These are phyloP conservation scores for Trissolcus basalis DNA, from an alignment of 1,140 invertebrate species.

Conservation along the genomic window DNA sequence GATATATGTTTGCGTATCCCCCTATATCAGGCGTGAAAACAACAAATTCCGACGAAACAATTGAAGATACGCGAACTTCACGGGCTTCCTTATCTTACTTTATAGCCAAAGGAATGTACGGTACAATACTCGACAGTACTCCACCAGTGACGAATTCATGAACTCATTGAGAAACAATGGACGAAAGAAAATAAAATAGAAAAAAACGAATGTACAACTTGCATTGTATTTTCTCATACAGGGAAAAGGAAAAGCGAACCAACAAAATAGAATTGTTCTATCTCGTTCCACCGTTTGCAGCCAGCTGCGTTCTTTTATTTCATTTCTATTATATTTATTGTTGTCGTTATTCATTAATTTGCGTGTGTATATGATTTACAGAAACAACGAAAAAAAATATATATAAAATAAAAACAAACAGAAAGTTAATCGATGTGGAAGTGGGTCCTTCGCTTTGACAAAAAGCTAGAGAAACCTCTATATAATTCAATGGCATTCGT, in stretches of 20 bases:
- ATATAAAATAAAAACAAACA: no score
- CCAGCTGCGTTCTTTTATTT: constrained; percentile 67
- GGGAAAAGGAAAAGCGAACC: constrained; percentile 27
- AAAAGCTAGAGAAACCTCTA: constrained; percentile 45
- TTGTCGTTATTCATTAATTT: constrained; percentile 23
- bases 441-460: constrained; percentile 55
- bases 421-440: constrained; percentile 60
- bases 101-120: constrained; percentile 78
- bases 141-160: constrained; percentile 53
- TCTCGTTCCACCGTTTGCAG: constrained; percentile 65
- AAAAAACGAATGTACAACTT: no score
- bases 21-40: constrained; percentile 48
- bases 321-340: constrained; percentile 18
- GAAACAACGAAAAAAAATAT: no score
- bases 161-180: constrained; percentile 20
- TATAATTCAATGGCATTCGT: constrained; percentile 55
- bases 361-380: constrained; percentile 13
- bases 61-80: constrained; percentile 58
- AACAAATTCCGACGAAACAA: constrained; percentile 53
- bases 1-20: constrained; percentile 47
- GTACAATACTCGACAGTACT: constrained; percentile 76
- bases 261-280: constrained; percentile 32
- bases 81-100: constrained; percentile 70
- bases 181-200: constrained; percentile 10
- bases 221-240: neutral